Evolutionary conservation across 2,797 vertebrate species (phyloP), one percentile per base, ranked within the genome.

Genomic region (Myotis planiceps): DNA sequence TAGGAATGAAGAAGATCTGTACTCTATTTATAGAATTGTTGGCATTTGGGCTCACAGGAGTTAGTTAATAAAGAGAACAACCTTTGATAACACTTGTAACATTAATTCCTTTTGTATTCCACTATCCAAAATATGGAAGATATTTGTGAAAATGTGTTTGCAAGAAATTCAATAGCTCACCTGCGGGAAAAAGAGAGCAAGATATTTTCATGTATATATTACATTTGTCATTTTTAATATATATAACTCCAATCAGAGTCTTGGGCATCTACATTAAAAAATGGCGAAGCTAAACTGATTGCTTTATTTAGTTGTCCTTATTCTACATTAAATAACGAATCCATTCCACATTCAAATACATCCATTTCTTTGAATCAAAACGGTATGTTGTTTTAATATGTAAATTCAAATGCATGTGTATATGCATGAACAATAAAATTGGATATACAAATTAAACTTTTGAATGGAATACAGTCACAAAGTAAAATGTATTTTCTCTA

Each of bases 41-140:
- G 79, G 71, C 74, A 92, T 80, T 65, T 88, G 12, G 21, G 16
- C 45, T 92, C 66, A 71, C 5, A 27, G 39, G 69, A 51, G 19
- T 74, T 88, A 80, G 58, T 45, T 94, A 74, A 81, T 88, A 84
- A 55, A 87, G 45, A 90, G 55, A 92, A 79, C 34, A 16, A 74
- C 65, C 49, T 80, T 78, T 82, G 45, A 34, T 87, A 49, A 88
- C 18, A 84, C 63, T 47, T 93, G 45, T 16, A 93, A 80, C 66
- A 81, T 80, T n/a, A 71, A 85, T 75, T 75, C 39, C 23, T 92
- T 75, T 39, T 80, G 42, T 19, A 81, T 16, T 32, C 51, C 7
- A 5, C 6, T 85, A n/a, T 81, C 8, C 10, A 75, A 75, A 13
- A 42, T 14, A 69, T 21, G 18, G 37, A 60, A 81, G 27, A 69